Percentiles rank a stretch among this genome's conserved stretches.
Evolutionary conservation across 2,113 vertebrate species (phyloP).

Genomic region (Passer montanus): DNA sequence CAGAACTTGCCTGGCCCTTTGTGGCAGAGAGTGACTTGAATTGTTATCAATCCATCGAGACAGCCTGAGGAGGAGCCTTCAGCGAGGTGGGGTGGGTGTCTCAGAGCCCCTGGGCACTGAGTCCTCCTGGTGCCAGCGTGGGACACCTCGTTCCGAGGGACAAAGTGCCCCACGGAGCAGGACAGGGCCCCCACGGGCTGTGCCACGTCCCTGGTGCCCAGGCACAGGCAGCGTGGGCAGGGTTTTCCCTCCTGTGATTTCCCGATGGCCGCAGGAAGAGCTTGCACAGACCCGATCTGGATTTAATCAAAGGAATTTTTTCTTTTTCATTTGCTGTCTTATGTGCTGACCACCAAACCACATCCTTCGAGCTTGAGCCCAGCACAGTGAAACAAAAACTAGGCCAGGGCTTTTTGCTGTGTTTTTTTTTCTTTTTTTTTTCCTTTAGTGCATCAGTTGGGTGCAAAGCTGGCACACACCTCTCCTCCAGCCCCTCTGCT

Average conservation of each 20-base stretch:
- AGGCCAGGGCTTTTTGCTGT: slow-evolving; percentile 44
- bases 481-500: neutral
- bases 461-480: neutral
- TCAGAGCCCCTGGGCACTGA: neutral
- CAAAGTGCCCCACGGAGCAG: accelerated
- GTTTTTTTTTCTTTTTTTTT: neutral
- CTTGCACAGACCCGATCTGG: neutral
- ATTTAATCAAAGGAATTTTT: slow-evolving; percentile 53
- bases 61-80: neutral
- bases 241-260: slow-evolving; percentile 46
- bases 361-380: slow-evolving; percentile 58
- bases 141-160: accelerated
- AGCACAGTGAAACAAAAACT: slow-evolving; percentile 58
- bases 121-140: accelerated
- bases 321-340: slow-evolving; percentile 12
- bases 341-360: slow-evolving; percentile 63
- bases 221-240: neutral
- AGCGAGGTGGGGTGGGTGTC: accelerated
- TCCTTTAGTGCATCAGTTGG: neutral
- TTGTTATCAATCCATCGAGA: neutral
- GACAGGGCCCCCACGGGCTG: neutral
- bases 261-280: slow-evolving; percentile 1
- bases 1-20: neutral
- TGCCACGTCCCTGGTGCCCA: accelerated
- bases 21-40: neutral